A percentile compares a stretch with the other conserved stretches of the same genome.
Conservation (phyloP, 2,113 vertebrate species). For the Abramis brama region DNA sequence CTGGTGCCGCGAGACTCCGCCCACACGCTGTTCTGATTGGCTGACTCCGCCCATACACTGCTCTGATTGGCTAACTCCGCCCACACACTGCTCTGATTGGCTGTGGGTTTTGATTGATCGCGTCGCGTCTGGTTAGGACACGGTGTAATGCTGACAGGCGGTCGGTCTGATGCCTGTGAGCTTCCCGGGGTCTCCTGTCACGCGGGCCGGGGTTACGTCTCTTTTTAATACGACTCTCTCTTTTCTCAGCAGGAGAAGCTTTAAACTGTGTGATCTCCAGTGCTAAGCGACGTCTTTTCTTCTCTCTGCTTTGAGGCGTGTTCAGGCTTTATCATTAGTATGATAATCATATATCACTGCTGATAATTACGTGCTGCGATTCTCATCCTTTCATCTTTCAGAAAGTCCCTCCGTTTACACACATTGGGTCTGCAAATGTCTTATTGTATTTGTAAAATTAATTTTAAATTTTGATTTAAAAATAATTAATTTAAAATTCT, state of each 20-base stretch:
- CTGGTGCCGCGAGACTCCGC: no score
- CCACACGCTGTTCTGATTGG: no score
- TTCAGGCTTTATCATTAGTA: no score
- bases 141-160: not conserved
- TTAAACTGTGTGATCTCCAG: constrained; percentile 36
- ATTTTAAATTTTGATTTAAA: not conserved
- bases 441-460: not conserved
- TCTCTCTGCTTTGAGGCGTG: not conserved
- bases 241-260: constrained; percentile 51
- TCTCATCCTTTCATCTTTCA: not conserved
- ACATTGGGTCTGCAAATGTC: not conserved
- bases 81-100: no score
- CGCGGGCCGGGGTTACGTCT: constrained; percentile 13
- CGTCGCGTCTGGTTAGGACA: no score
- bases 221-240: not conserved
- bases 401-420: not conserved
- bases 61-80: no score
- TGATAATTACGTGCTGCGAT: not conserved
- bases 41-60: no score
- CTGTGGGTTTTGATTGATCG: no score
- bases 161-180: not conserved
- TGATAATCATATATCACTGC: not conserved
- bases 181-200: constrained; percentile 20
- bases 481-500: not conserved
- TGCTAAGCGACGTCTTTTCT: no score